Percentiles rank a stretch among this genome's conserved stretches.
phyloP scores from a whole-genome alignment of 2,113 vertebrate genomes.

The Pseudorhombus dupliciocellatus region DNA sequence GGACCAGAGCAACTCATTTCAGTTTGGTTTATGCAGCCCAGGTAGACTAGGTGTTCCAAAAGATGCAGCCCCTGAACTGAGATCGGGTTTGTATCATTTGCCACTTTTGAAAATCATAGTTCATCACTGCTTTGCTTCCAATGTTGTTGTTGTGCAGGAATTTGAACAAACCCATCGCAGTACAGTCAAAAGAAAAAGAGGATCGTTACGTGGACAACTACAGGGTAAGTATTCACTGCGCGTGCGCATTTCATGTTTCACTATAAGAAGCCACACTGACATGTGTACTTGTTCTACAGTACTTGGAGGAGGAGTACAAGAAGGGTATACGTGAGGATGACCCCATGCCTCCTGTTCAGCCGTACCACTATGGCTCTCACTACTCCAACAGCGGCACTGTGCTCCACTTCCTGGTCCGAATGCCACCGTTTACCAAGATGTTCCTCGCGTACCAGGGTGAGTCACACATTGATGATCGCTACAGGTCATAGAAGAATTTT shows the following conservation, averaged over 20 bases:
- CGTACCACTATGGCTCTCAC: conserved; percentile 98
- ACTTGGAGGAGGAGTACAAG: conserved; percentile 95
- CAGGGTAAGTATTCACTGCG: conserved; percentile 78
- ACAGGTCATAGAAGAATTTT: neutral
- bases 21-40: neutral
- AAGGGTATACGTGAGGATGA: conserved; percentile 95
- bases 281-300: conserved; percentile 76
- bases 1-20: neutral
- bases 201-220: conserved; percentile 98
- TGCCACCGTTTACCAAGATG: conserved; percentile 99
- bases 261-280: neutral
- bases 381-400: conserved; percentile 99
- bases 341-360: conserved; percentile 97
- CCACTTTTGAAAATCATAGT: too few species aligned
- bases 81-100: too few species aligned
- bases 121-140: neutral
- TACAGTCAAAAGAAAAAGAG: conserved; percentile 98
- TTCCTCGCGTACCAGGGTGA: conserved; percentile 98
- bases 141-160: conserved; percentile 81
- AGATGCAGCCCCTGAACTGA: too few species aligned
- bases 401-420: conserved; percentile 95
- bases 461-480: neutral
- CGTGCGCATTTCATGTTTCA: neutral
- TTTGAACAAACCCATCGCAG: conserved; percentile 94
- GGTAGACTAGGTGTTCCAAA: too few species aligned